Evolutionary conservation across 1,140 invertebrate genomes (phyloP).

Genomic region (Bemisia tabaci): DNA sequence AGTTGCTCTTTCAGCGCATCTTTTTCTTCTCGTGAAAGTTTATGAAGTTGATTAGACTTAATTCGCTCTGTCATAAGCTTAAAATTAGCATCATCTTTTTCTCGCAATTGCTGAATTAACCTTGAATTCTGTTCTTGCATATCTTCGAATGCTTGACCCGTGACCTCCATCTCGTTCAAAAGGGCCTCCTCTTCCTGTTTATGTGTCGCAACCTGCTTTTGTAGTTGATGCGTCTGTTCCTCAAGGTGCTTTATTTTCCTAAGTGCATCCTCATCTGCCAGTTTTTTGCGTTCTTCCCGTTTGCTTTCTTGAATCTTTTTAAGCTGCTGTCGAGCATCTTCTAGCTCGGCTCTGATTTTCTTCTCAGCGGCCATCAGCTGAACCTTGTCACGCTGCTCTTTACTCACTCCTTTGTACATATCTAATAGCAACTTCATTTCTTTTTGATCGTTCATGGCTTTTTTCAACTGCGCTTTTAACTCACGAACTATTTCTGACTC

Average conservation of each 20-base stretch:
- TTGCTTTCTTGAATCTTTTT: conserved; percentile 84
- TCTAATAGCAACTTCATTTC: conserved; percentile 88
- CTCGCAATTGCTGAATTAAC: conserved; percentile 86
- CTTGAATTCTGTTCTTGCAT: conserved; percentile 98
- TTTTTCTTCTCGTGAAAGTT: conserved; percentile 86
- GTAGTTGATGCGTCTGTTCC: conserved; percentile 71
- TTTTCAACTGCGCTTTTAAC: conserved; percentile 81
- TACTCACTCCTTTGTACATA: conserved; percentile 93
- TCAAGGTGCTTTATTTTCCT: conserved; percentile 91
- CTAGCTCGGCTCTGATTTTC: conserved; percentile 74
- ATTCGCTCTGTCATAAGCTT: conserved; percentile 98
- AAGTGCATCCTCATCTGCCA: conserved; percentile 88
- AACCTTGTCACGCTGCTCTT: conserved; percentile 91
- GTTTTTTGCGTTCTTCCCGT: conserved; percentile 76
- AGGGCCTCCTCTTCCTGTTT: conserved; percentile 95
- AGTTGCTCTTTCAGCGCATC: conserved; percentile 70
- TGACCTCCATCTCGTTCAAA: conserved; percentile 98
- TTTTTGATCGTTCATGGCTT: conserved; percentile 81
- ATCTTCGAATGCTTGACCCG: conserved; percentile 96
- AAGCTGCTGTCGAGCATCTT: conserved; percentile 70
- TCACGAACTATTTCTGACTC: conserved; percentile 58
- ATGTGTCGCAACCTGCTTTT: conserved; percentile 68
- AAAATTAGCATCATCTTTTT: conserved; percentile 99
- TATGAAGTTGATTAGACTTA: conserved; percentile 92
- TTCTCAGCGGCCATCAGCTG: conserved; percentile 91